phyloP scores from a whole-genome alignment of 37 sponge, comb jelly and placozoan species.

The Dysidea cf. avara region DNA sequence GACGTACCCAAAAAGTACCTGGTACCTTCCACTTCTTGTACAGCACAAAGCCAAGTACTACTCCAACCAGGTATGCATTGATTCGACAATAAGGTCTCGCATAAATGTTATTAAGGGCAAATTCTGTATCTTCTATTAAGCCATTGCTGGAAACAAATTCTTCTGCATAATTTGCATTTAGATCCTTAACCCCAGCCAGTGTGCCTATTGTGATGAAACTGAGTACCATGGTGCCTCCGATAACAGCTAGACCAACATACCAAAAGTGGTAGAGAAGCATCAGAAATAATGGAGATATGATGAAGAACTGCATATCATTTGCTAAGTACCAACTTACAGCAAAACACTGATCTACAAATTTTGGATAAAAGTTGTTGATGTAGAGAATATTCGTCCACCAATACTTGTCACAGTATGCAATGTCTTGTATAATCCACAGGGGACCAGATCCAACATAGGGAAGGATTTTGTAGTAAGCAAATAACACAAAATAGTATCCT shows the following conservation, averaged over 20 bases:
- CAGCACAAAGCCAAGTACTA: constrained; percentile 70
- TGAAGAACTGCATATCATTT: constrained; percentile 89
- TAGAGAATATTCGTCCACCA: constrained; percentile 93
- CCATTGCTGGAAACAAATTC: neutral
- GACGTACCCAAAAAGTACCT: constrained; percentile 11
- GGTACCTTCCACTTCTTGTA: constrained; percentile 26
- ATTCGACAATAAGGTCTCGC: constrained; percentile 71
- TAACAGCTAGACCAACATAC: constrained; percentile 35
- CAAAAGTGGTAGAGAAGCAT: constrained; percentile 49
- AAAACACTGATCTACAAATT: constrained; percentile 55
- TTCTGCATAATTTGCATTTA: constrained; percentile 31
- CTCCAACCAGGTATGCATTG: constrained; percentile 76
- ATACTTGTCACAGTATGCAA: constrained; percentile 53
- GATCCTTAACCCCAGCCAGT: constrained; percentile 45
- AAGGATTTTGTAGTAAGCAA: too few relatives aligned
- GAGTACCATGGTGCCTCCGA: constrained; percentile 1
- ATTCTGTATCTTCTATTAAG: neutral
- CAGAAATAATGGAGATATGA: constrained; percentile 76
- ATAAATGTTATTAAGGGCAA: constrained; percentile 24
- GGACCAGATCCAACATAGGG: too few relatives aligned
- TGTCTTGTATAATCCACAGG: too few relatives aligned
- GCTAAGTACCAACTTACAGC: constrained; percentile 91
- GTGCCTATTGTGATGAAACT: constrained; percentile 35
- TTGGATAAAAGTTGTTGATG: constrained; percentile 90
- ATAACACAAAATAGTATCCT: constrained; percentile 36